A percentile compares a stretch with the other conserved stretches of the same genome.
Conservation (phyloP, 1,140 invertebrate genomes). For the Caenorhabditis latens region DNA sequence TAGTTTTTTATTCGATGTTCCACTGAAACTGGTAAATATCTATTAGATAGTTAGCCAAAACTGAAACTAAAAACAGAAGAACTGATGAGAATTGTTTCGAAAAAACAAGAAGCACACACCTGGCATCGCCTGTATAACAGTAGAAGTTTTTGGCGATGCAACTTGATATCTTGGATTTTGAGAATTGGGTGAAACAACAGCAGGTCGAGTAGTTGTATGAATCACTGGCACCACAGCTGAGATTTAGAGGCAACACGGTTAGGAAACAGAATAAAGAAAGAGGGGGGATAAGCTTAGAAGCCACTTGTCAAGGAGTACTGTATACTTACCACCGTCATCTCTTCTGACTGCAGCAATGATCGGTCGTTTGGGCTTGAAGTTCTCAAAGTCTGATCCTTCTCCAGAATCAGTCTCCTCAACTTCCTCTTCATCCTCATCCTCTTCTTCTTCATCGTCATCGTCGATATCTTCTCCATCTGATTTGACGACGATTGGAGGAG, state of each 20-base stretch:
- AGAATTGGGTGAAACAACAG: conserved; percentile 42
- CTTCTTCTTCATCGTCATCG: conserved; percentile 75
- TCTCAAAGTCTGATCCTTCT: conserved; percentile 65
- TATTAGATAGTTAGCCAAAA: neutral
- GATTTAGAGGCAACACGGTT: conserved; percentile 45
- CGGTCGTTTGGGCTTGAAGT: conserved; percentile 53
- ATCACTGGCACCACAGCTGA: conserved; percentile 52
- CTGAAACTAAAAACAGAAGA: neutral
- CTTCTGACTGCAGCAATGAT: conserved; percentile 54
- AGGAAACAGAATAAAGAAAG: neutral
- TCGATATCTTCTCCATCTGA: conserved; percentile 73
- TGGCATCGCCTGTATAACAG: conserved; percentile 30
- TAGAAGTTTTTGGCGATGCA: conserved; percentile 39
- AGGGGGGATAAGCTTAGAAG: conserved; percentile 26
- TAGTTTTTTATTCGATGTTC: neutral
- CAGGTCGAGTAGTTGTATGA: conserved; percentile 50
- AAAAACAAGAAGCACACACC: conserved; percentile 27
- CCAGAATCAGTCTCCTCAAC: conserved; percentile 48
- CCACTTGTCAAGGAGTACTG: neutral
- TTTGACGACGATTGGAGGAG: conserved; percentile 65
- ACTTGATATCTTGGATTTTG: conserved; percentile 48
- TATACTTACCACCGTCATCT: conserved; percentile 50
- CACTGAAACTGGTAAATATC: neutral
- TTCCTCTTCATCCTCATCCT: conserved; percentile 64
- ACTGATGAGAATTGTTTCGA: neutral